Base-by-base conservation (phyloP, 2,888 invertebrate genomes). In the Ganaspis brasiliensis region DNA sequence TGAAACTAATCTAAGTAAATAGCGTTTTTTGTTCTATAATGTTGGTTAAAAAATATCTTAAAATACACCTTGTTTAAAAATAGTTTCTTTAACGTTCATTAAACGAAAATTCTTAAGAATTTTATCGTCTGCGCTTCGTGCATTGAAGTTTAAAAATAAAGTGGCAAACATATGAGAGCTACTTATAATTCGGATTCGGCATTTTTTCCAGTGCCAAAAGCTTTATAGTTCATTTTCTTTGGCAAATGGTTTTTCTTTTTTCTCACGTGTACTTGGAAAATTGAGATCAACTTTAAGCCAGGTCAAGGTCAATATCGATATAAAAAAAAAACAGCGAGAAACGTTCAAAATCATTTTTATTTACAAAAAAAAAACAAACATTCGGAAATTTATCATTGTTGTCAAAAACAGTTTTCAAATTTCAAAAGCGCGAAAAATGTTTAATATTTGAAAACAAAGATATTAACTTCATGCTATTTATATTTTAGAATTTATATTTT, bases 81-180 rank as follows among this genome's bases (percentile, higher is more conserved):
- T 40, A 45, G 40, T 24, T 5, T 2, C 40, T 14, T 40, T 21
- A n/a, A n/a, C 21, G 63, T 21, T 24, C 21, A 67, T 67, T 45
- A 67, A 45, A 67, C 14, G 40, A 40, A 67, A 45, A 67, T 67
- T 26, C 45, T 67, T 8, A 45, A 45, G 67, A 67, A 67, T 67
- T n/a, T 40, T 45, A 67, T 24, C 63, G 6, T 24, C 14, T 2
- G 67, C 45, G 45, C n/a, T 67, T 67, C 40, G n/a, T 24, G 67
- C 67, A 45, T 45, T 24, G n/a, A 67, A 45, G 26, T 67, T 67
- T 67, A 67, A 67, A 67, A 67, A 67, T 67, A 67, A 67, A 67
- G 40, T 67, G 14, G 24, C 40, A 67, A 67, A 67, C 67, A 67
- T 24, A 31, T 24, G 67, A 37, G 26, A 67, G 67, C 67, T 45